These are phyloP conservation scores for Uloborus plumipes DNA, from an alignment of 2,888 invertebrate genomes.

Conservation along the genomic window DNA sequence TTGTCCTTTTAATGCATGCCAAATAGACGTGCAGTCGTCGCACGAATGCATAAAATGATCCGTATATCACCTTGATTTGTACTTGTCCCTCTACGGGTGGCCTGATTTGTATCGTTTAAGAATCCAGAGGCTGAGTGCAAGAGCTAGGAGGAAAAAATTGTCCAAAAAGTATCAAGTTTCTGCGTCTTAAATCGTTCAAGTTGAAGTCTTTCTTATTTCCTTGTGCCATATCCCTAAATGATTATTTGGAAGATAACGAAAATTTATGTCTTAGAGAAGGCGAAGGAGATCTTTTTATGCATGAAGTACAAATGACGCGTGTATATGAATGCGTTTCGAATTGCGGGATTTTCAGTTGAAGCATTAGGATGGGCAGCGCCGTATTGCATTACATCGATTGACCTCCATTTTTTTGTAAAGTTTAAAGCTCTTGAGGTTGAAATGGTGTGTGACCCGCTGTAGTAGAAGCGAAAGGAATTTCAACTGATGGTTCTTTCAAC, in stretches of 20 bases:
- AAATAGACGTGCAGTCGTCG: background rate
- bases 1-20: too few relatives aligned
- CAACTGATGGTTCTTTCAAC: too few relatives aligned
- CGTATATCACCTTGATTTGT: slow-evolving; percentile 20
- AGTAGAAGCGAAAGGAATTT: too few relatives aligned
- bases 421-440: too few relatives aligned
- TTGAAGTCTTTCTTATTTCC: slow-evolving; percentile 6
- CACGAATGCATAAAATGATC: slow-evolving; percentile 1
- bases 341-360: too few relatives aligned
- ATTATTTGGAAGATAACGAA: slow-evolving; percentile 40
- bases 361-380: too few relatives aligned
- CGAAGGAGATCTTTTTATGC: slow-evolving; percentile 1
- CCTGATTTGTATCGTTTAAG: slow-evolving; percentile 22
- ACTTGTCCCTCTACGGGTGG: slow-evolving; percentile 13
- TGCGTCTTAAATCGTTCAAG: slow-evolving; percentile 27
- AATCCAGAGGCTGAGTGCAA: background rate
- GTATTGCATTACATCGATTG: too few relatives aligned
- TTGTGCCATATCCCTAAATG: slow-evolving; percentile 10
- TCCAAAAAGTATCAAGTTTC: slow-evolving; percentile 25
- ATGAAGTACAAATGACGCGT: background rate
- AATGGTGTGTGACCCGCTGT: too few relatives aligned
- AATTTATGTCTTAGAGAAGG: slow-evolving; percentile 38
- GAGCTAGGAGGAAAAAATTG: slow-evolving; percentile 1
- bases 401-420: too few relatives aligned
- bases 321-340: too few relatives aligned